Evolutionary conservation across 2,888 invertebrate species (phyloP), one percentile per base, ranked within the genome.

Genomic region (Euzophera pinguis): DNA sequence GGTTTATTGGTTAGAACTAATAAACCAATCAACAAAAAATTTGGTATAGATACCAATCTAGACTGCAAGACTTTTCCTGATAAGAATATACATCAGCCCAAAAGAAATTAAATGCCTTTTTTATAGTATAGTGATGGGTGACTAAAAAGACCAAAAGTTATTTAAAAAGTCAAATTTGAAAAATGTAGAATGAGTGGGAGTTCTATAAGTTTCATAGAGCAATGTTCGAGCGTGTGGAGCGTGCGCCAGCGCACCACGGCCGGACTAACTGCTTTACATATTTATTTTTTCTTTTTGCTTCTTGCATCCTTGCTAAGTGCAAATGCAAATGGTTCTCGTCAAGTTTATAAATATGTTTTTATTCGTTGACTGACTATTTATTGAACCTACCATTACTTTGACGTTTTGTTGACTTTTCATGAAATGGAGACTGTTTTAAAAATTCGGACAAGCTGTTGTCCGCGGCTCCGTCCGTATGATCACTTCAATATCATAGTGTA

Each of bases 271-370:
- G 73, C 72, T 65, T 69, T 59, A 67, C 61, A 73, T 73, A 65
- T 75, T 78, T 79, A 71, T 75, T 78, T 75, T 75, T 75, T 71
- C 78, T 80, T 50, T 75, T 75, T 78, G 65, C 70, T 69, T 66
- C 66, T 70, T 71, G 65, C 73, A 75, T 80, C 77, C 67, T 65
- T 64, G 77, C 78, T 83, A 81, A 84, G 81, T 84, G 81, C 81
- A 79, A 73, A 83, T 79, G 80, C 81, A 82, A 85, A 85, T 81
- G 79, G 74, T 75, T 75, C 76, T 76, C 77, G 74, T 81, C 80
- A 84, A 78, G 76, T 82, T 82, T 79, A 80, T 81, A 81, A 78
- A 81, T 76, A 80, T 71, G 82, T 80, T 84, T 83, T 81, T 78
- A 81, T 80, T 67, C 70, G 72, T 73, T 69, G 62, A 71, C 76